These are phyloP conservation scores for Camponotus floridanus DNA, from an alignment of 1,140 invertebrate genomes.

Conservation along the genomic window DNA sequence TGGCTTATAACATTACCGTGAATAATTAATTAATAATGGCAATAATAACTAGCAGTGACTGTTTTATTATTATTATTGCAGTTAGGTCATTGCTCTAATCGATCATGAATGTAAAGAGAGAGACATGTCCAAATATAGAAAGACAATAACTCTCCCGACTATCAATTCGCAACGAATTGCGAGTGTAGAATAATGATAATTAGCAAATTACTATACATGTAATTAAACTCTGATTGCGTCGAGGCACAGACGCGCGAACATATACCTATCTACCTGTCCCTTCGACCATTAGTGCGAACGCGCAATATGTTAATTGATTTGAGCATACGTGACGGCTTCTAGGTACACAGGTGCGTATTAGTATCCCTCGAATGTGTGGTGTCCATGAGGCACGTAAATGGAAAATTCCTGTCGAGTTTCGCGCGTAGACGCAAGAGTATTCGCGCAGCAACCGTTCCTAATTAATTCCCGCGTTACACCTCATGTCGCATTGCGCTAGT, in stretches of 20 bases:
- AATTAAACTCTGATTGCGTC: conserved; percentile 55
- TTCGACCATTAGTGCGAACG: conserved; percentile 38
- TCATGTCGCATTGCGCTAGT: background rate
- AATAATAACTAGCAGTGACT: background rate
- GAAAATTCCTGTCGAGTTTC: conserved; percentile 43
- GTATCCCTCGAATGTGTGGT: background rate
- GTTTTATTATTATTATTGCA: background rate
- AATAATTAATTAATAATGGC: background rate
- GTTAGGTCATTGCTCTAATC: background rate
- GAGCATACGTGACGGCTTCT: conserved; percentile 4
- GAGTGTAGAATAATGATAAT: background rate
- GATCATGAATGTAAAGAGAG: background rate
- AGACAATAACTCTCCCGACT: background rate
- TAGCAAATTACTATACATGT: conserved; percentile 53
- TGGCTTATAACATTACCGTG: background rate
- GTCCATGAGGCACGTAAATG: conserved; percentile 34
- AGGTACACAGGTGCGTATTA: conserved; percentile 7
- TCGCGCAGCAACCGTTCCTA: conserved; percentile 11
- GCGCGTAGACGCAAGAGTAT: background rate
- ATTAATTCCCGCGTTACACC: conserved; percentile 26
- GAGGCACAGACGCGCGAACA: background rate
- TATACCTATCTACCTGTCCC: too few species aligned
- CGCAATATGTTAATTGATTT: conserved; percentile 59
- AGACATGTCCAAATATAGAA: background rate
- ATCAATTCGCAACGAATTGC: conserved; percentile 15